Evolutionary conservation across 2,888 invertebrate species (phyloP).

Genomic region (Drosophila stalkeri): DNA sequence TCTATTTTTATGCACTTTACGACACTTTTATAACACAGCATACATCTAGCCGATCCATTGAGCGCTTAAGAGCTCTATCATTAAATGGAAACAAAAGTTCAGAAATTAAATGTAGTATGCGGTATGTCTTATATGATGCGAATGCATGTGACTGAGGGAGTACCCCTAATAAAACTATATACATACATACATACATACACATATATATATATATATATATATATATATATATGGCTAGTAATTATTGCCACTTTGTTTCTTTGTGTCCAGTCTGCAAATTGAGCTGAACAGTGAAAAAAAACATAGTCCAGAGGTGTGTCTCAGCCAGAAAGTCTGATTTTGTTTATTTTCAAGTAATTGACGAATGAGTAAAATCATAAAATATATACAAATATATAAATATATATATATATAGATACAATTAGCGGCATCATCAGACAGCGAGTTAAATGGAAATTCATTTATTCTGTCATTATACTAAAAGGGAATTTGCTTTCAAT

Average conservation of each 20-base stretch:
- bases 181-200: too few relatives aligned
- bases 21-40: constrained; percentile 32
- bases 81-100: not conserved
- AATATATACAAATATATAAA: not conserved
- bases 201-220: too few relatives aligned
- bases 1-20: constrained; percentile 46
- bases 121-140: not conserved
- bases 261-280: not conserved
- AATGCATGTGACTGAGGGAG: constrained; percentile 3
- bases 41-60: constrained; percentile 3
- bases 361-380: not conserved
- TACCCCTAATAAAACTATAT: constrained; percentile 10
- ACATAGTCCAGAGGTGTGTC: not conserved
- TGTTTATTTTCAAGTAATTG: not conserved
- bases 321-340: not conserved
- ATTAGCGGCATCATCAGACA: not conserved
- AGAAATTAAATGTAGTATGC: too few relatives aligned
- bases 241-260: not conserved
- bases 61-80: constrained; percentile 4
- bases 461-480: too few relatives aligned
- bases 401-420: too few relatives aligned
- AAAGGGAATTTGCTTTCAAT: too few relatives aligned
- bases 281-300: not conserved
- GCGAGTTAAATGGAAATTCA: not conserved
- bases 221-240: not conserved